Evolutionary conservation across 1,140 invertebrate genomes (phyloP).

Genomic region (Apis cerana): DNA sequence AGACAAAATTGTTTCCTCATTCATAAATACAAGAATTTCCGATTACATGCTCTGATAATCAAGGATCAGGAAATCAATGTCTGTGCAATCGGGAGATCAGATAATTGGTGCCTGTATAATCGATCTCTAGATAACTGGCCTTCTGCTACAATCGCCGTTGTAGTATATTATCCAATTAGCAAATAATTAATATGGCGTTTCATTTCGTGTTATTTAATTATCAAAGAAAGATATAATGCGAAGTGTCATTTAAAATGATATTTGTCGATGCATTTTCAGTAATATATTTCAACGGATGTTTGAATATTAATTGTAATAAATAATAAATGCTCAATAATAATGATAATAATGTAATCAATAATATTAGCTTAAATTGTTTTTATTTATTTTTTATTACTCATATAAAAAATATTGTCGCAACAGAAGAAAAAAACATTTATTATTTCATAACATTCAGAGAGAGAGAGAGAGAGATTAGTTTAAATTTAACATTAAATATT

Average conservation of each 20-base stretch:
- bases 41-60: conserved; percentile 11
- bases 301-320: too few relatives aligned
- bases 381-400: too few relatives aligned
- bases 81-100: conserved; percentile 18
- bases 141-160: neutral
- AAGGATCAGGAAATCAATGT: conserved; percentile 21
- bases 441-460: neutral
- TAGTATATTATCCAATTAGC: too few relatives aligned
- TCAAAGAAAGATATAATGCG: neutral
- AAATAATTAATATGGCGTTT: neutral
- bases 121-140: neutral
- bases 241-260: neutral
- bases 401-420: neutral
- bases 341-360: too few relatives aligned
- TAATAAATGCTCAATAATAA: too few relatives aligned
- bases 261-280: neutral
- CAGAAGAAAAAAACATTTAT: neutral
- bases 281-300: neutral
- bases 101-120: conserved; percentile 16
- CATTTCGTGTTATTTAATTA: too few relatives aligned
- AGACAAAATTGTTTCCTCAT: neutral
- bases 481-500: too few relatives aligned
- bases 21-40: neutral
- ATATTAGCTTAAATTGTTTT: too few relatives aligned
- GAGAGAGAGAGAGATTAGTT: too few relatives aligned